Evolutionary conservation across 1,140 invertebrate genomes (phyloP).

Genomic region (Megathymus violae): DNA sequence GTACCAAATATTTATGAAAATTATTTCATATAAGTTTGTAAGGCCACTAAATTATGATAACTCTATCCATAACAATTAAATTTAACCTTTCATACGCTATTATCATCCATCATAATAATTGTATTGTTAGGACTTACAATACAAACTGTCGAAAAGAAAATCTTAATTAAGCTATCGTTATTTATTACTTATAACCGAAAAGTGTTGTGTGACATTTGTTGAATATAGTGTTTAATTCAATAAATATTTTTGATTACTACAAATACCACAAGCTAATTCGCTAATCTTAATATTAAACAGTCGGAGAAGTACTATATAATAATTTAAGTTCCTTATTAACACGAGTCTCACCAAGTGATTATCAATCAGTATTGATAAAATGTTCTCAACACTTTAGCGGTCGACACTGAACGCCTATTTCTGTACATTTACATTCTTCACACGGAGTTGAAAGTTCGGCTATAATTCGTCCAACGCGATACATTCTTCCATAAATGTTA

Average conservation of each 20-base stretch:
- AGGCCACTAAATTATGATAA: background rate
- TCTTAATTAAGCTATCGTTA: background rate
- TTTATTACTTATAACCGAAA: background rate
- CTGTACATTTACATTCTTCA: conserved; percentile 93
- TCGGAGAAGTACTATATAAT: conserved; percentile 42
- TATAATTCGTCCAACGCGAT: conserved; percentile 92
- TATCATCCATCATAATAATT: background rate
- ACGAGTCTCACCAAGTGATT: conserved; percentile 1
- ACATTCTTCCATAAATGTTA: conserved; percentile 96
- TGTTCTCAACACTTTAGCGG: conserved; percentile 86
- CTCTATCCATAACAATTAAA: background rate
- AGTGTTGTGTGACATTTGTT: background rate
- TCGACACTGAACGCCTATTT: conserved; percentile 93
- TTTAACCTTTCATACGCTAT: background rate
- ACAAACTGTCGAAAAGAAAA: background rate
- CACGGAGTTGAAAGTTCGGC: conserved; percentile 92
- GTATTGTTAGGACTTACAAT: background rate
- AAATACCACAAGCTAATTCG: conserved; percentile 14
- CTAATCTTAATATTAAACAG: conserved; percentile 22
- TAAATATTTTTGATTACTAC: conserved; percentile 24
- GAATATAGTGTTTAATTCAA: conserved; percentile 21
- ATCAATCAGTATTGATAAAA: background rate
- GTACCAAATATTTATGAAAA: too few relatives aligned
- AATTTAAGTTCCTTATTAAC: conserved; percentile 27
- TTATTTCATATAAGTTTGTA: too few relatives aligned